Percentiles rank a stretch among this genome's conserved stretches.
These are phyloP conservation scores for Allophyes oxyacanthae DNA, from an alignment of 2,888 invertebrate species.

Conservation along the genomic window DNA sequence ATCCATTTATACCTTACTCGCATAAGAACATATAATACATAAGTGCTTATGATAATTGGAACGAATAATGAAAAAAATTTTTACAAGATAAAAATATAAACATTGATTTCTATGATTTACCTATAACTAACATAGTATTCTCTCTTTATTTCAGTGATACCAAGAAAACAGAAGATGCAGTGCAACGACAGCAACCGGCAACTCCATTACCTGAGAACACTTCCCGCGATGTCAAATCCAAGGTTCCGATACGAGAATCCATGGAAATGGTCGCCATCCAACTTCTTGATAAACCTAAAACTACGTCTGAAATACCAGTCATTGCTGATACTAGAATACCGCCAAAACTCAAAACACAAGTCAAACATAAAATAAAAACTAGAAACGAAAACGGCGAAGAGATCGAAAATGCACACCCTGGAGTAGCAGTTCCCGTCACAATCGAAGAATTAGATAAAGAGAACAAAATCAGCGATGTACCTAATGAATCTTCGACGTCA, in stretches of 20 bases:
- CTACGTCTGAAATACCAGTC: conserved; percentile 75
- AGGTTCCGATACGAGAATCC: conserved; percentile 87
- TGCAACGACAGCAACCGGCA: conserved; percentile 25
- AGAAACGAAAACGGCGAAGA: conserved; percentile 77
- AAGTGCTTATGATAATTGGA: no score
- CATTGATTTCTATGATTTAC: no score
- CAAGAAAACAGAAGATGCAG: conserved; percentile 9
- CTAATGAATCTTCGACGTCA: conserved; percentile 85
- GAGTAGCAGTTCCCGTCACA: conserved; percentile 91
- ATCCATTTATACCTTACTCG: no score
- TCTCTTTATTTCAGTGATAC: conserved; percentile 38
- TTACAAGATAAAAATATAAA: no score
- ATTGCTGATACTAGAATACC: conserved; percentile 90
- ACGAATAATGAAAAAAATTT: no score
- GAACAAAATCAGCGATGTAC: conserved; percentile 74
- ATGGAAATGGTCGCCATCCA: conserved; percentile 90
- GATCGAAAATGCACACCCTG: conserved; percentile 89
- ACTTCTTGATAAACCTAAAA: conserved; percentile 84
- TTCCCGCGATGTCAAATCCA: conserved; percentile 79
- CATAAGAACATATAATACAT: no score
- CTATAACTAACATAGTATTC: conserved; percentile 2
- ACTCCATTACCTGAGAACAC: conserved; percentile 58
- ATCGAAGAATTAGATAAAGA: conserved; percentile 90
- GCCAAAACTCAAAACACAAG: conserved; percentile 89
- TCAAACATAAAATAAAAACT: conserved; percentile 82